phyloP scores from a whole-genome alignment of 2,113 vertebrate genomes.

The pig (Sus scrofa) region T2T-Sscrofa CM000818.6:67380501-67381000 shows the following conservation, averaged over 20 bases:
- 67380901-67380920: background rate
- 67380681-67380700: too few relatives aligned
- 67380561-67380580: background rate
- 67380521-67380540: background rate
- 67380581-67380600: background rate
- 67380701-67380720: background rate
- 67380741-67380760: background rate
- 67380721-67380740: background rate
- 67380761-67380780: background rate
- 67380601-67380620: background rate
- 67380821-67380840: background rate
- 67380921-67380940: background rate
- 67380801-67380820: background rate
- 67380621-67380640: background rate
- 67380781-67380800: background rate
- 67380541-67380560: background rate
- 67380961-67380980: background rate
- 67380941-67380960: background rate
- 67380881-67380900: slow-evolving; percentile 35
- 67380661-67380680: too few relatives aligned
- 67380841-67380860: background rate
- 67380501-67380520: background rate
- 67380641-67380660: background rate
- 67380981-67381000: background rate
- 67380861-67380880: slow-evolving; percentile 31